Percentiles rank a stretch among this genome's conserved stretches.
These are phyloP conservation scores for Sciurus niger DNA, from an alignment of 2,113 vertebrate genomes.

Conservation along the genomic window DNA sequence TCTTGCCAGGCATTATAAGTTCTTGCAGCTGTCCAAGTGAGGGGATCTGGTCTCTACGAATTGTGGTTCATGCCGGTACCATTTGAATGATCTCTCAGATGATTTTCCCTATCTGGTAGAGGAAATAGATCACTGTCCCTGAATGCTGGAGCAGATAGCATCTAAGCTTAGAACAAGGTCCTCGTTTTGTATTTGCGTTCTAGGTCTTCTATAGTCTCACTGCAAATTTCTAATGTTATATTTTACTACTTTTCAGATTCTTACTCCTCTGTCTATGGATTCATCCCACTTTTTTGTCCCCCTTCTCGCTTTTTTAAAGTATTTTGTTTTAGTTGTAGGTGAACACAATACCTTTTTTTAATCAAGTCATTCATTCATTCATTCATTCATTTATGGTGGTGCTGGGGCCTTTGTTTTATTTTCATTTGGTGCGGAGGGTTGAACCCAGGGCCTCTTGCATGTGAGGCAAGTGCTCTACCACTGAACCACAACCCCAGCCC, in stretches of 20 bases:
- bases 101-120: background rate
- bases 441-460: too few species aligned
- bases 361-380: too few species aligned
- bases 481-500: too few species aligned
- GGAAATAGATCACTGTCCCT: background rate
- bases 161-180: background rate
- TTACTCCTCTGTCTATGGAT: background rate
- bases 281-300: background rate
- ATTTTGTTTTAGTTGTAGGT: too few species aligned
- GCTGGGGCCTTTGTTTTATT: too few species aligned
- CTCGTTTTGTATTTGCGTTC: background rate
- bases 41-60: background rate
- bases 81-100: background rate
- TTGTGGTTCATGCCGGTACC: background rate
- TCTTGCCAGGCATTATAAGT: background rate
- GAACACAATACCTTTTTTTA: too few species aligned
- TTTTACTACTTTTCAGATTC: constrained; percentile 14
- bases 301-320: background rate
- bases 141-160: background rate
- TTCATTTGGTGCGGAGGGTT: too few species aligned
- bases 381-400: too few species aligned
- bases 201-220: background rate
- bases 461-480: too few species aligned
- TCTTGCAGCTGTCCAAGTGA: background rate
- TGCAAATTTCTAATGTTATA: background rate